These are phyloP conservation scores for Steinernema feltiae DNA, from an alignment of 1,140 invertebrate genomes.

Conservation along the genomic window DNA sequence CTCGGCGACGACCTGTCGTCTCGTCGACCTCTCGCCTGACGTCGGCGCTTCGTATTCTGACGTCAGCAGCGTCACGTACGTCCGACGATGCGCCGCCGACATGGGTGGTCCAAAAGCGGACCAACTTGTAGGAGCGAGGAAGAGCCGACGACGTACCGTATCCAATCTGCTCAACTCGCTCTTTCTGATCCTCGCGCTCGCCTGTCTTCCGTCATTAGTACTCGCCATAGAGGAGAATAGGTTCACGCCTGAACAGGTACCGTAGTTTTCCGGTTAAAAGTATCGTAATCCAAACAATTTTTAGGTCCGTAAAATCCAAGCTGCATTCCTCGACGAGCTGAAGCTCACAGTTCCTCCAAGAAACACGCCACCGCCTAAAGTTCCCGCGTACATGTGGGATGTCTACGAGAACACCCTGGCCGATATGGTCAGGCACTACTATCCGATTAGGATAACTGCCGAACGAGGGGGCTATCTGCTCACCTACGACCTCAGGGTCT, in stretches of 20 bases:
- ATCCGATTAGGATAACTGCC: neutral
- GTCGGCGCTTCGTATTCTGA: neutral
- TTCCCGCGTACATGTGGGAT: neutral
- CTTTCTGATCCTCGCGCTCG: neutral
- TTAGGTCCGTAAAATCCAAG: neutral
- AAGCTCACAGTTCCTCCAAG: neutral
- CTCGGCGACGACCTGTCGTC: neutral
- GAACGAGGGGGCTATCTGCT: neutral
- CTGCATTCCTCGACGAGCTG: neutral
- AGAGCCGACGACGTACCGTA: neutral
- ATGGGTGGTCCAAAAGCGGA: neutral
- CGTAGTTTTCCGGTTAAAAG: too few relatives aligned
- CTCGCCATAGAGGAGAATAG: neutral
- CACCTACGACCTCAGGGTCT: neutral
- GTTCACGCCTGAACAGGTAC: neutral
- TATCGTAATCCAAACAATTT: too few relatives aligned
- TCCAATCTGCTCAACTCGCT: neutral
- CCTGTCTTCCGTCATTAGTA: conserved; percentile 3
- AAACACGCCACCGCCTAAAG: neutral
- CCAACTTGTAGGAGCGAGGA: neutral
- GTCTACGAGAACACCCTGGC: neutral
- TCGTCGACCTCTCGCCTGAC: neutral
- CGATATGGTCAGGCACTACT: neutral
- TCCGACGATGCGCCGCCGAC: neutral
- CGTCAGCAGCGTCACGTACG: neutral